Conservation (phyloP, 2,113 vertebrate genomes). For the Silurus meridionalis region DNA sequence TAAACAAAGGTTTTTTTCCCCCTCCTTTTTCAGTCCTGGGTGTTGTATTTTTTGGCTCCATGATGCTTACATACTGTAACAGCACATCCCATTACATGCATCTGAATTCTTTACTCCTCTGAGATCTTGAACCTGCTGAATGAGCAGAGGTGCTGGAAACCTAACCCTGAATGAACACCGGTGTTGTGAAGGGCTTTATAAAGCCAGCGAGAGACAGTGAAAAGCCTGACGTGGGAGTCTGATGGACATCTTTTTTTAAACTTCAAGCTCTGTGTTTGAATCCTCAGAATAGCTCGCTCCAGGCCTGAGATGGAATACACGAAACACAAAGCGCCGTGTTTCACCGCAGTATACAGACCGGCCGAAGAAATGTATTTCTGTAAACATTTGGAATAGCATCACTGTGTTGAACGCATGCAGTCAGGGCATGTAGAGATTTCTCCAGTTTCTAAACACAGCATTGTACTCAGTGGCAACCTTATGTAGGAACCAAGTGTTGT, state of each 20-base stretch:
- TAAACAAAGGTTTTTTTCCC: neutral
- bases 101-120: neutral
- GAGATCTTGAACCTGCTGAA: neutral
- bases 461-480: neutral
- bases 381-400: conserved; percentile 10
- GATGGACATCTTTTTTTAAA: conserved; percentile 16
- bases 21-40: neutral
- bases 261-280: neutral
- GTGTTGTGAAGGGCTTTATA: neutral
- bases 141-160: conserved; percentile 1
- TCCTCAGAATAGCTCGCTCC: neutral
- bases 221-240: neutral
- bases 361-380: conserved; percentile 1
- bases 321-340: neutral
- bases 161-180: neutral
- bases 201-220: neutral
- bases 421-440: neutral
- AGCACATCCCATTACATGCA: neutral
- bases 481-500: neutral
- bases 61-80: conserved; percentile 21
- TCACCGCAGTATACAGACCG: conserved; percentile 8
- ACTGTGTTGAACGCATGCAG: neutral
- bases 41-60: neutral
- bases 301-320: conserved; percentile 19
- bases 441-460: neutral